Evolutionary conservation across 2,113 vertebrate species (phyloP).

Genomic region (Calidris pugnax): DNA sequence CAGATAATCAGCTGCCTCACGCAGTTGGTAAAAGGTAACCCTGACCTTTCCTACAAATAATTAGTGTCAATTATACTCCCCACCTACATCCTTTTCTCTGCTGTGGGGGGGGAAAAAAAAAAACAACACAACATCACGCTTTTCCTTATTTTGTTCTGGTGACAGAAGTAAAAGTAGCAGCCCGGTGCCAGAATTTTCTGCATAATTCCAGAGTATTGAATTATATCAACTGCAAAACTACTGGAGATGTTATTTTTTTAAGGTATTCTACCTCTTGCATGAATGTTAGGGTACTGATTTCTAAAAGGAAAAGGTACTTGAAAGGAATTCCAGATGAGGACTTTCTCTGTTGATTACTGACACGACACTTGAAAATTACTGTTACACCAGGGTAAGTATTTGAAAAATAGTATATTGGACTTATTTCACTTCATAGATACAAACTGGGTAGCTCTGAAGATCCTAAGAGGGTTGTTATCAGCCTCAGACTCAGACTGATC

Average conservation of each 20-base stretch:
- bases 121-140: background rate
- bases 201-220: background rate
- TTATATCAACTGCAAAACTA: background rate
- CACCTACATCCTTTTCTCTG: background rate
- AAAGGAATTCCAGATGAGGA: background rate
- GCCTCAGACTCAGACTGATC: background rate
- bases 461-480: background rate
- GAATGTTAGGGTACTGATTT: background rate
- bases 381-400: background rate
- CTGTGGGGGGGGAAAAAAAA: background rate
- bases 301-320: background rate
- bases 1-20: slow-evolving; percentile 39
- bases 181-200: background rate
- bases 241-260: background rate
- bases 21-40: slow-evolving; percentile 25
- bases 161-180: background rate
- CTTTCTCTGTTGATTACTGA: background rate
- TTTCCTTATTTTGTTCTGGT: background rate
- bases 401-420: background rate
- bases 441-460: background rate
- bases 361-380: background rate
- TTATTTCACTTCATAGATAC: background rate
- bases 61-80: slow-evolving; percentile 18
- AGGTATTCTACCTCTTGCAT: background rate
- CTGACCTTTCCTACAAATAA: slow-evolving; percentile 55